phyloP scores from a whole-genome alignment of 2,888 invertebrate genomes.

The Strigamia crassipes region DNA sequence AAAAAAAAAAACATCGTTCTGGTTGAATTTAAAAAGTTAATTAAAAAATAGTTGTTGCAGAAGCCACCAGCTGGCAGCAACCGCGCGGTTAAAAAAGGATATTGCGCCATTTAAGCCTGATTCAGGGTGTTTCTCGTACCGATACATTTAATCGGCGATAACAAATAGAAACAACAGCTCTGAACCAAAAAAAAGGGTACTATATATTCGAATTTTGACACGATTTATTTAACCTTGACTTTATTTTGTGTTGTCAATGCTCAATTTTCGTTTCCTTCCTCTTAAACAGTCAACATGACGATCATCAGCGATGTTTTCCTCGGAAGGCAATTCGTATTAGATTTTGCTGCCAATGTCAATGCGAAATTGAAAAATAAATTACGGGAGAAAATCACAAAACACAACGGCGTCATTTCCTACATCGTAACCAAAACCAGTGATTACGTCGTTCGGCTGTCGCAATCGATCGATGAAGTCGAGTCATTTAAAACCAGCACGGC shows the following conservation, averaged over 20 bases:
- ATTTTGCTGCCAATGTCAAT: not conserved
- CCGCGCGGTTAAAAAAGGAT: too few relatives aligned
- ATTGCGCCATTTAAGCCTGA: too few relatives aligned
- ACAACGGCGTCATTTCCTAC: constrained; percentile 43
- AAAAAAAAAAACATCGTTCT: too few relatives aligned
- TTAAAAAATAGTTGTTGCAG: too few relatives aligned
- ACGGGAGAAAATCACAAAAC: constrained; percentile 7
- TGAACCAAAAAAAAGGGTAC: not conserved
- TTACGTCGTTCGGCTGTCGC: not conserved
- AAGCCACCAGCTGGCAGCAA: too few relatives aligned
- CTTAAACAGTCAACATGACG: not conserved
- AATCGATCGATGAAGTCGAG: not conserved
- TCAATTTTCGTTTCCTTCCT: constrained; percentile 11
- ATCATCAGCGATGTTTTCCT: constrained; percentile 3
- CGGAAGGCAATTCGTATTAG: constrained; percentile 11
- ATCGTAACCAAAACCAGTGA: constrained; percentile 1
- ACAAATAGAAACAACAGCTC: not conserved
- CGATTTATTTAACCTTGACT: not conserved
- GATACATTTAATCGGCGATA: not conserved
- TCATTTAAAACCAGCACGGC: constrained; percentile 1
- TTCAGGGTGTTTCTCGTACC: too few relatives aligned
- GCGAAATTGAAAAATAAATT: constrained; percentile 8
- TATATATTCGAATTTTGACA: not conserved
- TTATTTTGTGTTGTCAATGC: not conserved
- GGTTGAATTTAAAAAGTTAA: too few relatives aligned